Evolutionary conservation across 2,888 invertebrate species (phyloP).

Genomic region (Lacanobia oleracea): DNA sequence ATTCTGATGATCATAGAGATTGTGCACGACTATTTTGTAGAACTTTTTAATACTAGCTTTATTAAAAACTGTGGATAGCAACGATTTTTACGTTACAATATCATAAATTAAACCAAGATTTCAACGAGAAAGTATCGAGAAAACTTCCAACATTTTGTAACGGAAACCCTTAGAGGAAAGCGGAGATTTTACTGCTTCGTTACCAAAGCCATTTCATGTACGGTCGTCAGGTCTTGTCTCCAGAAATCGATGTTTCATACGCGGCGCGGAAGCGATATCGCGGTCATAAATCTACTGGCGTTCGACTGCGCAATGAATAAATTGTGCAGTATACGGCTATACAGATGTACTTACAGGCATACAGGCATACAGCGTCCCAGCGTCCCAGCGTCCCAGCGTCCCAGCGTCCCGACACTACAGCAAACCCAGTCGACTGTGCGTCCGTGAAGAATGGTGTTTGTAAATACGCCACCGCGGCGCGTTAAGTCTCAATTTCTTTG

Average conservation of each 20-base stretch:
- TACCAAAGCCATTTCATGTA: constrained; percentile 36
- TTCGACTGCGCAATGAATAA: constrained; percentile 68
- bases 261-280: constrained; percentile 63
- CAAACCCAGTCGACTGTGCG: constrained; percentile 53
- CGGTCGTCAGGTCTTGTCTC: constrained; percentile 48
- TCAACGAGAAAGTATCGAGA: not conserved
- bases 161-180: constrained; percentile 13
- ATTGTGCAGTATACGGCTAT: constrained; percentile 59
- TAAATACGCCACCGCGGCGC: constrained; percentile 58
- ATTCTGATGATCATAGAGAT: constrained; percentile 6
- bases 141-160: not conserved
- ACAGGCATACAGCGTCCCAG: constrained; percentile 42
- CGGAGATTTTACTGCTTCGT: constrained; percentile 28
- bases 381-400: constrained; percentile 26
- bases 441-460: constrained; percentile 66
- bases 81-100: constrained; percentile 1
- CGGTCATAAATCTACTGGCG: constrained; percentile 63
- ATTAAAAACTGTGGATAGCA: not conserved
- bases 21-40: not conserved
- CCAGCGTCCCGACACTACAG: too few relatives aligned
- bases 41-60: not conserved
- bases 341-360: constrained; percentile 21
- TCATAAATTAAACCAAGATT: not conserved
- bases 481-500: constrained; percentile 64
- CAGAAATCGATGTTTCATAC: constrained; percentile 70